phyloP scores from a whole-genome alignment of 2,113 vertebrate genomes.

The Crotalus helleri region DNA sequence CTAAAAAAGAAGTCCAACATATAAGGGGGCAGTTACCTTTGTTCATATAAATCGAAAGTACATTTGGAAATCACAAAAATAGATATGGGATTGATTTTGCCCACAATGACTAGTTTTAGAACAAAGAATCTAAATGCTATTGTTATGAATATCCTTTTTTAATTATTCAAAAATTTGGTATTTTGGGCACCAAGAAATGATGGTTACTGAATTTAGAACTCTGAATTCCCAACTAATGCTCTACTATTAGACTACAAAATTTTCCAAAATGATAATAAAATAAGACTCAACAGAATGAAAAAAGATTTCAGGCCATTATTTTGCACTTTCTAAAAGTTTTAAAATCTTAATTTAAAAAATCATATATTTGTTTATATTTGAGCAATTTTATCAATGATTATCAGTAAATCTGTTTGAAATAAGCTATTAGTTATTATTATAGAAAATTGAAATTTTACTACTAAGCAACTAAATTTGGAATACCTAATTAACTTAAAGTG shows the following conservation, averaged over 20 bases:
- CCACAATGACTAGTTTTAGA: background rate
- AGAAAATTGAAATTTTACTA: background rate
- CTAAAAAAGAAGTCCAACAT: background rate
- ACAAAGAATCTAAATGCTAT: background rate
- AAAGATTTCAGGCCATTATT: background rate
- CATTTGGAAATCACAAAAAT: background rate
- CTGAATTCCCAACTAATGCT: background rate
- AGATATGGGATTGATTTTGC: background rate
- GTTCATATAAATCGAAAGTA: background rate
- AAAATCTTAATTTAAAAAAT: background rate
- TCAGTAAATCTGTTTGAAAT: background rate
- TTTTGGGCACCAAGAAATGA: background rate
- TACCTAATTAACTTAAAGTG: background rate
- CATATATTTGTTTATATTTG: background rate
- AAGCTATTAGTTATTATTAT: background rate
- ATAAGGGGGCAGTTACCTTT: background rate
- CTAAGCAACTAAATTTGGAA: background rate
- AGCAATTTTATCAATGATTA: background rate
- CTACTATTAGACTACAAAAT: background rate
- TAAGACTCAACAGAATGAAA: background rate
- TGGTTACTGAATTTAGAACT: background rate
- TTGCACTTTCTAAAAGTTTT: background rate
- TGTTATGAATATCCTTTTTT: background rate
- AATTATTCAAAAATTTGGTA: background rate
- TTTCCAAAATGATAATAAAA: background rate